Base-by-base conservation (phyloP, 2,888 invertebrate species). In the Brenthis ino region DNA sequence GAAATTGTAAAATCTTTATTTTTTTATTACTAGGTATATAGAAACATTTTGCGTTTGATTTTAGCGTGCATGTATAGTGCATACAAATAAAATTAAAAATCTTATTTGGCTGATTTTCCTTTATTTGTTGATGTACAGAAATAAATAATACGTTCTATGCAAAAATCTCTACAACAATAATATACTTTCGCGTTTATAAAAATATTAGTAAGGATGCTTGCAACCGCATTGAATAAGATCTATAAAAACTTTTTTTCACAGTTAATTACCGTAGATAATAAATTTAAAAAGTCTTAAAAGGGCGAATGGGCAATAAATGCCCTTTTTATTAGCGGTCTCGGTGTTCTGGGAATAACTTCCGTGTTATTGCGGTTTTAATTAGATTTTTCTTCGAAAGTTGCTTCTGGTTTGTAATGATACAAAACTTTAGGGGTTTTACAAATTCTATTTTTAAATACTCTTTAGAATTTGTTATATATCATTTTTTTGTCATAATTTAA, bases 201-300 rank as follows among this genome's bases (percentile, higher is more conserved):
- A 43, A 43, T 8, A 43, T 43, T 11, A 43, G 11, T 43, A 43
- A 11, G 37, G 8, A 6, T 47, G 57, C 13, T 43, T 16, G 14
- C 12, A 37, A 47, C 37, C 47, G 47, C 16, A 47, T 6, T 57
- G 37, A 16, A 20, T 64, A 65, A 58, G 50, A 53, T 67, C 69
- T 67, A 70, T 65, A 57, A 57, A 64, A 64, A 58, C 11, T 57
- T 61, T 60, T 70, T 57, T 63, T 65, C 63, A 65, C 65, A 63
- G 65, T 68, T 71, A 71, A 71, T 71, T 68, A 58, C 71, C 57
- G 33, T 57, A 71, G 71, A 65, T 57, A 65, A 68, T 68, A 71
- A 71, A 68, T 65, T 65, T 71, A 53, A 69, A 65, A 58, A 63
- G 67, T 61, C 50, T 43, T 65, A 50, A 61, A 66, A 65, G 58